These are phyloP conservation scores for Desoria tigrina DNA, from an alignment of 2,888 invertebrate genomes.

Conservation along the genomic window DNA sequence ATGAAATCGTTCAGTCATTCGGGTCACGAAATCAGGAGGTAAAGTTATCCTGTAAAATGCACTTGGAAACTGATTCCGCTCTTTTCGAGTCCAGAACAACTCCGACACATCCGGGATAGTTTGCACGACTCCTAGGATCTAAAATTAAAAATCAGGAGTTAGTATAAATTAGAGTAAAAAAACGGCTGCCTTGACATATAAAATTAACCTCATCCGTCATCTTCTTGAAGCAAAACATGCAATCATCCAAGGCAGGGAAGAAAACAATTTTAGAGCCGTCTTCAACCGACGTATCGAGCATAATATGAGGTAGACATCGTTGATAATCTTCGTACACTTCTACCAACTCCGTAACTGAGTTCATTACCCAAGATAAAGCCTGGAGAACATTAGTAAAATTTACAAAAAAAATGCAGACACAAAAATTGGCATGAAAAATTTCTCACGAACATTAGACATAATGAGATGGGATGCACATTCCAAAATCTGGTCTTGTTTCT, in stretches of 20 bases:
- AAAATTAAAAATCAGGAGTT: too few relatives aligned
- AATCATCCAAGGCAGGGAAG: constrained; percentile 44
- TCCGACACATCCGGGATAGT: constrained; percentile 43
- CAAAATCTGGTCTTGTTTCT: constrained; percentile 35
- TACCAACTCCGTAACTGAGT: constrained; percentile 33
- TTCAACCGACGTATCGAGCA: constrained; percentile 47
- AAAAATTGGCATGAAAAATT: too few relatives aligned
- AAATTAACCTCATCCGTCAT: constrained; percentile 46
- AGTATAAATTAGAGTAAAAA: too few relatives aligned
- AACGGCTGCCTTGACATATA: too few relatives aligned
- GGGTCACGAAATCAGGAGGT: constrained; percentile 36
- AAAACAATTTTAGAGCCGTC: constrained; percentile 33
- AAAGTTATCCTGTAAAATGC: constrained; percentile 38
- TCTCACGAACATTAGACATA: constrained; percentile 37
- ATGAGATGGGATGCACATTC: constrained; percentile 48
- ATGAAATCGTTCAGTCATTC: constrained; percentile 33
- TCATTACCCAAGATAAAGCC: constrained; percentile 37
- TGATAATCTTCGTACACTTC: constrained; percentile 44
- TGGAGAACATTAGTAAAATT: constrained; percentile 8
- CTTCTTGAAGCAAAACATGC: constrained; percentile 50
- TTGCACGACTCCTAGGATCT: constrained; percentile 32
- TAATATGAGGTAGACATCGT: constrained; percentile 38
- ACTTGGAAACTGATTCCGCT: constrained; percentile 14
- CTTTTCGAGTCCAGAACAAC: constrained; percentile 21
- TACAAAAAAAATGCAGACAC: too few relatives aligned